Conservation (phyloP, 2,797 vertebrate genomes). For the Hapalemur alaotrensis region DNA sequence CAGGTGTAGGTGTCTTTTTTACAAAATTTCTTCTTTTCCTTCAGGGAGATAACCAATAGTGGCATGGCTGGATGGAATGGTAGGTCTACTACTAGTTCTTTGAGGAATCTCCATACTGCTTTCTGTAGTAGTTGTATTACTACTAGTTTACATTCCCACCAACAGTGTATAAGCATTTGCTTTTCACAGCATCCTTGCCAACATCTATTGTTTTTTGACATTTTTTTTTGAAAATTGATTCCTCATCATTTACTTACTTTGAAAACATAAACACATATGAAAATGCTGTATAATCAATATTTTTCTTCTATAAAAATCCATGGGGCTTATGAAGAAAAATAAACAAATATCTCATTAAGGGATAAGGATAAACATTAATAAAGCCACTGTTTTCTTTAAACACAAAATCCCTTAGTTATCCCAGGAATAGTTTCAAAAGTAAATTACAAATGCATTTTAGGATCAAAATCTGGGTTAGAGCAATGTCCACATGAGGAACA, state of each 20-base stretch:
- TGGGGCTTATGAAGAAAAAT: conserved; percentile 59
- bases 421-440: conserved; percentile 52
- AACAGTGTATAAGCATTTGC: too few relatives aligned
- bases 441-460: conserved; percentile 60
- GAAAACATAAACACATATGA: conserved; percentile 36
- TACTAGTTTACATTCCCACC: too few relatives aligned
- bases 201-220: too few relatives aligned
- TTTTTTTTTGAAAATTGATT: conserved; percentile 17
- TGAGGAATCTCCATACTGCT: too few relatives aligned
- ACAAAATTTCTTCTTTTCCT: too few relatives aligned
- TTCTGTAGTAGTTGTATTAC: too few relatives aligned
- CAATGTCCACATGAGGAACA: not conserved
- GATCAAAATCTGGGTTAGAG: not conserved
- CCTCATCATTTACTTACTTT: conserved; percentile 49
- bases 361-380: conserved; percentile 57
- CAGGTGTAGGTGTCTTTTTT: too few relatives aligned
- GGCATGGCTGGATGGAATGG: too few relatives aligned
- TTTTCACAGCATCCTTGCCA: too few relatives aligned
- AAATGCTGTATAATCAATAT: conserved; percentile 3
- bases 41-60: too few relatives aligned
- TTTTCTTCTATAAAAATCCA: conserved; percentile 46
- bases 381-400: conserved; percentile 56
- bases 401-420: conserved; percentile 55
- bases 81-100: too few relatives aligned
- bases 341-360: conserved; percentile 45